A percentile compares a stretch with the other conserved stretches of the same genome.
These are phyloP conservation scores for Phenacoccus solenopsis DNA, from an alignment of 1,140 invertebrate species.

Conservation along the genomic window DNA sequence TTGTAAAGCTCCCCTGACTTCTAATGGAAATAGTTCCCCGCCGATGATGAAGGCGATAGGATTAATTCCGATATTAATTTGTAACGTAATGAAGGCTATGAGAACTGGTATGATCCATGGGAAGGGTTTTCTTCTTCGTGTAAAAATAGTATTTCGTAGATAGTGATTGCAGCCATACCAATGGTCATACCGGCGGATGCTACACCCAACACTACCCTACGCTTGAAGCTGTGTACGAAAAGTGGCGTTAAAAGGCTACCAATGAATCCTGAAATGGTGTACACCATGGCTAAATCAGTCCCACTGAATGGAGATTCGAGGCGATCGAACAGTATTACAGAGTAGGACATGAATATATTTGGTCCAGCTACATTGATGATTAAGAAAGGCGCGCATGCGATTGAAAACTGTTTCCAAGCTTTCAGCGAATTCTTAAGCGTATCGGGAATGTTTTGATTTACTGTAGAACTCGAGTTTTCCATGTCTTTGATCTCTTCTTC, in stretches of 20 bases:
- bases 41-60: conserved; percentile 34
- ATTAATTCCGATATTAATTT: conserved; percentile 32
- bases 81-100: conserved; percentile 31
- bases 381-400: background rate
- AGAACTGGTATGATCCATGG: background rate
- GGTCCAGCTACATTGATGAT: background rate
- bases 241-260: background rate
- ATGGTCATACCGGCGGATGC: conserved; percentile 12
- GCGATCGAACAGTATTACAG: background rate
- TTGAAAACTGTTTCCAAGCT: background rate
- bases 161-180: background rate
- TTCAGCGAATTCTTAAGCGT: background rate
- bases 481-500: conserved; percentile 19
- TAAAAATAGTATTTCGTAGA: background rate
- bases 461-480: background rate
- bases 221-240: background rate
- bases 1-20: conserved; percentile 38
- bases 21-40: conserved; percentile 34
- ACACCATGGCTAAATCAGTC: background rate
- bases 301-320: background rate
- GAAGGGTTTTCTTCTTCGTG: background rate
- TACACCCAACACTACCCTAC: background rate
- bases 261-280: background rate
- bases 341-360: background rate
- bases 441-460: too few species aligned